Base-by-base conservation (phyloP, 2,113 vertebrate genomes). In the Sinocyclocheilus rhinocerous region DNA sequence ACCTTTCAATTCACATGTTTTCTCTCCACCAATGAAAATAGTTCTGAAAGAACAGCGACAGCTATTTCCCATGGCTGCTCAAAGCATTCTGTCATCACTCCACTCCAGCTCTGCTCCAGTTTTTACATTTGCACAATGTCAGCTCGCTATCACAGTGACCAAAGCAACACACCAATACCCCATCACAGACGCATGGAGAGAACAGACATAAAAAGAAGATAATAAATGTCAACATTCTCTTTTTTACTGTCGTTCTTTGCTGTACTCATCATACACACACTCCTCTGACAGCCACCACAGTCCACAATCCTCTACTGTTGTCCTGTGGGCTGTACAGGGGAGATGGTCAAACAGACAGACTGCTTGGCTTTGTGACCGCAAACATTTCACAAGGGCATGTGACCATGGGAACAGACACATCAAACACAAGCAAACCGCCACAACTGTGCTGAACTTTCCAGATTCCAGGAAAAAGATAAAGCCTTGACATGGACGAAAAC, bases 361-460 rank as follows among this genome's bases (percentile, higher is more conserved):
- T 20, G 87, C 87, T 88, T 83, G 63, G 76, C 13, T 57, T 45
- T 57, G 75, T 70, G 87, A 87, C 83, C 26, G 90, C 91, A 93
- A 94, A 93, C 91, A 93, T 94, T 91, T 93, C 92, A 93, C 93
- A 91, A 90, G 88, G 57, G 84, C 93, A 92, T 91, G 92, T 90
- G 92, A 84, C 81, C 91, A 92, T 92, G 92, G 91, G 91, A 94
- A 94, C 92, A 93, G 92, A 59, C 78, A 75, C 24, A 50, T 83
- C 75, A 84, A 78, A 65, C 75, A 72, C 65, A 33, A 86, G 80
- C 76, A 50, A 76, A 52, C 22, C 67, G 6, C 55, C 55, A 67
- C 16, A 80, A 84, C 63, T 45, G 59, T 76, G 72, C 85, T 45
- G 20, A 67, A 86, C 89, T 90, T n/a, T 85, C 79, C 79, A 75